These are phyloP conservation scores for Mirounga angustirostris DNA, from an alignment of 2,113 vertebrate species.

Conservation along the genomic window DNA sequence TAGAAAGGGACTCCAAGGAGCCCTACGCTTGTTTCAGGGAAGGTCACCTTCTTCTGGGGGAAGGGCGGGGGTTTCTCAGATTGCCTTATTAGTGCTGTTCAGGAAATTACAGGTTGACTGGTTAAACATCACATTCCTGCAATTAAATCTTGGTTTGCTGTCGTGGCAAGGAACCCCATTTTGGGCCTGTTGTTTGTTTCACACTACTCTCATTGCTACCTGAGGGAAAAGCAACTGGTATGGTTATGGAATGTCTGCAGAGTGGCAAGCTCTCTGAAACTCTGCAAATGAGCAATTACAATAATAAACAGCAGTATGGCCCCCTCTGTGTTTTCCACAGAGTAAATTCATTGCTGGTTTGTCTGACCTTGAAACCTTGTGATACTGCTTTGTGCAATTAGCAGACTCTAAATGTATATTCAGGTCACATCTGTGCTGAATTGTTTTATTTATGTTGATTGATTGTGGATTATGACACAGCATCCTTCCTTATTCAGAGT, in stretches of 20 bases:
- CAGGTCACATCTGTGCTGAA: slow-evolving; percentile 78
- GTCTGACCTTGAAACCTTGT: slow-evolving; percentile 77
- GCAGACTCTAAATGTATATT: slow-evolving; percentile 80
- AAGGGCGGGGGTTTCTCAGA: background rate
- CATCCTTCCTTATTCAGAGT: slow-evolving; percentile 76
- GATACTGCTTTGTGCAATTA: slow-evolving; percentile 62
- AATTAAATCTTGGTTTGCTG: background rate
- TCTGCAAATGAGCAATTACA: slow-evolving; percentile 12
- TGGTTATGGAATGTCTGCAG: background rate
- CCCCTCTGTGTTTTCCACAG: slow-evolving; percentile 28
- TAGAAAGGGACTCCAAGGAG: background rate
- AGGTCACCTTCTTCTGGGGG: background rate
- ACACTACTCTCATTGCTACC: background rate
- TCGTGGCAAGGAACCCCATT: background rate
- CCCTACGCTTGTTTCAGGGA: background rate
- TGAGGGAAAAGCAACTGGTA: background rate
- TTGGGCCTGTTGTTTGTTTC: background rate
- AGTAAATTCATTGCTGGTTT: slow-evolving; percentile 38
- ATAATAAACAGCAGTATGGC: background rate
- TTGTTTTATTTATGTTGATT: slow-evolving; percentile 84
- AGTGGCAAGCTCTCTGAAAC: background rate
- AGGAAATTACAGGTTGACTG: background rate
- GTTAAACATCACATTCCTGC: background rate
- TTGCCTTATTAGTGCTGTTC: background rate
- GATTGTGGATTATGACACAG: slow-evolving; percentile 81